These are phyloP conservation scores for Puntigrus tetrazona DNA, from an alignment of 2,113 vertebrate genomes.

Conservation along the genomic window DNA sequence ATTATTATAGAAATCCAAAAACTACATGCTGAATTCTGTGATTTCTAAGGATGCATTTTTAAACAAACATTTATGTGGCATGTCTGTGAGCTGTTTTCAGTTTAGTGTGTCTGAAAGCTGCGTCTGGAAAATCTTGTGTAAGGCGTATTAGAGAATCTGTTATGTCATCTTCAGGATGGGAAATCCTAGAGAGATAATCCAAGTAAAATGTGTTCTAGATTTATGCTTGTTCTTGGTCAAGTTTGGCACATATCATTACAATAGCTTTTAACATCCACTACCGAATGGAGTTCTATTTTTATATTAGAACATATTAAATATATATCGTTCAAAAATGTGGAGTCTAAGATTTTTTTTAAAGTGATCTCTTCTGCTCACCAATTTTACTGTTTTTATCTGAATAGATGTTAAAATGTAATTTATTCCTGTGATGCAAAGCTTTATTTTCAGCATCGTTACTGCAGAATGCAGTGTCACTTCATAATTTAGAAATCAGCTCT, in stretches of 20 bases:
- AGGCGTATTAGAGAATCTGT: constrained; percentile 61
- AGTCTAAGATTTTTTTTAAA: background rate
- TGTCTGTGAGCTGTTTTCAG: background rate
- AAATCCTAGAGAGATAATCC: constrained; percentile 57
- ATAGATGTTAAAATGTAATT: background rate
- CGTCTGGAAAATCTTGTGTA: constrained; percentile 64
- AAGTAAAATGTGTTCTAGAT: constrained; percentile 44
- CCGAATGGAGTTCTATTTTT: background rate
- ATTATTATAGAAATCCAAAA: background rate
- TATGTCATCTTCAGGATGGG: constrained; percentile 62
- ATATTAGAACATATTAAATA: background rate
- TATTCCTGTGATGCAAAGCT: background rate
- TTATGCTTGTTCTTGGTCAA: constrained; percentile 10
- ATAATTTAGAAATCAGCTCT: background rate
- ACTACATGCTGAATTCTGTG: no score
- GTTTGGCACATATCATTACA: constrained; percentile 28
- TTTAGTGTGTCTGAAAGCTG: constrained; percentile 38
- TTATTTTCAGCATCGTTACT: background rate
- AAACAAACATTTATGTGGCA: background rate
- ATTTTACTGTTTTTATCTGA: background rate
- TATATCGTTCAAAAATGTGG: background rate
- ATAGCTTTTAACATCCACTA: background rate
- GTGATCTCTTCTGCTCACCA: background rate
- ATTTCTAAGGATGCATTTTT: background rate
- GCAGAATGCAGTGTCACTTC: background rate